Conservation (phyloP, 2,113 vertebrate genomes). For the Sialia sialis region DNA sequence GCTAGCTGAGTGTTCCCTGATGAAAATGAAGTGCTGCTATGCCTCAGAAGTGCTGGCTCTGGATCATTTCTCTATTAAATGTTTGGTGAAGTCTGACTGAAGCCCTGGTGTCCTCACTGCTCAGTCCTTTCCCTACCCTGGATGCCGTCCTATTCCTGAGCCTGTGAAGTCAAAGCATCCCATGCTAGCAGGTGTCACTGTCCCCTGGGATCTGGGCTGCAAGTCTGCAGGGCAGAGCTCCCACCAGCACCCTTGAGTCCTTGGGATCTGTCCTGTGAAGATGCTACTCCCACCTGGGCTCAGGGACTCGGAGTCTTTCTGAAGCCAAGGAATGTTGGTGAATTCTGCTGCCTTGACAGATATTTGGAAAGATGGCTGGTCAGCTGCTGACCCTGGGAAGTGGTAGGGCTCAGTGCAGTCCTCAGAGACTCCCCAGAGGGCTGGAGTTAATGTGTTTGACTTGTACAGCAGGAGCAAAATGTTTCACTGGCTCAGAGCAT, state of each 20-base stretch:
- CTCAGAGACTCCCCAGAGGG: background rate
- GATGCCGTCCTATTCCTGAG: background rate
- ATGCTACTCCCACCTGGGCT: background rate
- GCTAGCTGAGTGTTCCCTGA: background rate
- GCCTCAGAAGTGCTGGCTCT: background rate
- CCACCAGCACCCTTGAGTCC: background rate
- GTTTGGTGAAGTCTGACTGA: background rate
- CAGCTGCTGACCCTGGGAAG: background rate
- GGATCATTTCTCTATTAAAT: background rate
- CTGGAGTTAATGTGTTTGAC: background rate
- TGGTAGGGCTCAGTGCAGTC: background rate
- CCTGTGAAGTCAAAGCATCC: background rate
- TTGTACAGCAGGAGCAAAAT: background rate
- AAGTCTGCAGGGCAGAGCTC: background rate
- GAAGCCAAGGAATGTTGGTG: background rate
- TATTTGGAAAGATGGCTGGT: background rate
- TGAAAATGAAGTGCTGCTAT: conserved; percentile 4
- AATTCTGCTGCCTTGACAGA: background rate
- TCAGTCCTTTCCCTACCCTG: background rate
- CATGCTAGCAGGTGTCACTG: background rate
- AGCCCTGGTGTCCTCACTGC: background rate
- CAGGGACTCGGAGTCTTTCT: rapidly evolving
- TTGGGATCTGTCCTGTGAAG: background rate
- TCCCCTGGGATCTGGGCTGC: background rate
- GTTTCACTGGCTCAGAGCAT: background rate